A percentile compares a stretch with the other conserved stretches of the same genome.
phyloP scores from a whole-genome alignment of 2,888 invertebrate genomes.

The Acleris holmiana region DNA sequence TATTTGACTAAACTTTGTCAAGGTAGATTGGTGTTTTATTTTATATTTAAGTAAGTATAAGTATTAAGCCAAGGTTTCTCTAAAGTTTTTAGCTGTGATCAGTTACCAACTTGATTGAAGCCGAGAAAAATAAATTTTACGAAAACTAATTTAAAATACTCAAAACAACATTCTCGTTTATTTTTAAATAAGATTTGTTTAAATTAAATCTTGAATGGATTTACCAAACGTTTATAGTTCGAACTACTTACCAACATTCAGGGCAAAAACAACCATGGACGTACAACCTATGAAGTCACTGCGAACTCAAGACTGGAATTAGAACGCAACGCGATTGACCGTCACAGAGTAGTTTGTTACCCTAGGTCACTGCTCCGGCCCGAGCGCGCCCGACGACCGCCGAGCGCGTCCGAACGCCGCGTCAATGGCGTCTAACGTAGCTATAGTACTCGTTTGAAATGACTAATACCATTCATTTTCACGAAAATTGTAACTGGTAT shows the following conservation, averaged over 20 bases:
- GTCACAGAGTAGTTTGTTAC: slow-evolving; percentile 45
- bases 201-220: too few relatives aligned
- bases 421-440: slow-evolving; percentile 27
- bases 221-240: too few relatives aligned
- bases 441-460: slow-evolving; percentile 22
- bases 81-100: too few relatives aligned
- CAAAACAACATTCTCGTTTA: too few relatives aligned
- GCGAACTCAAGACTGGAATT: neutral
- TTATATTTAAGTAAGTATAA: too few relatives aligned
- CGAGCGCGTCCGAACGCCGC: slow-evolving; percentile 53
- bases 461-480: slow-evolving; percentile 37
- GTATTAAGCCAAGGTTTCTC: too few relatives aligned
- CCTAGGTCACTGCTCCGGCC: slow-evolving; percentile 69
- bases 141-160: too few relatives aligned
- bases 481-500: slow-evolving; percentile 14
- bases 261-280: neutral
- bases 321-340: slow-evolving; percentile 25
- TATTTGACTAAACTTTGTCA: too few relatives aligned
- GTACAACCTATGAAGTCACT: neutral
- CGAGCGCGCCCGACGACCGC: slow-evolving; percentile 53
- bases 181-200: too few relatives aligned
- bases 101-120: too few relatives aligned
- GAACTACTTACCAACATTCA: neutral
- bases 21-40: too few relatives aligned
- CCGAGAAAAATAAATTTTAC: too few relatives aligned